Evolutionary conservation across 2,888 invertebrate genomes (phyloP).

Genomic region (Mactromeris polynyma): DNA sequence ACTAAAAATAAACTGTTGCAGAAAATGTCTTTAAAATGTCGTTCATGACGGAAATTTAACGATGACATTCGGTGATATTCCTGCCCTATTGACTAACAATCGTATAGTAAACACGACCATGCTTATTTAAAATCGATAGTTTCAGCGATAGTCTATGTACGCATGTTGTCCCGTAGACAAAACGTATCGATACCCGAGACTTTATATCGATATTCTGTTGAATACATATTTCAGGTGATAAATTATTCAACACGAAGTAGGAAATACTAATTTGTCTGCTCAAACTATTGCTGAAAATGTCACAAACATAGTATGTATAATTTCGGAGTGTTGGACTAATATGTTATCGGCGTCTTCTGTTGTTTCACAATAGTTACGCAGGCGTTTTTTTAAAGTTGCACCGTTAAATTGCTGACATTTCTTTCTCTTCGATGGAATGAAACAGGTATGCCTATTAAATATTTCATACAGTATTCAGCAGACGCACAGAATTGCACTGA

Average conservation of each 20-base stretch:
- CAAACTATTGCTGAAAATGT: neutral
- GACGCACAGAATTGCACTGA: too few relatives aligned
- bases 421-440: too few relatives aligned
- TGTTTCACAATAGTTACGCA: too few relatives aligned
- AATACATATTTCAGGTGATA: neutral
- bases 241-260: neutral
- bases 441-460: too few relatives aligned
- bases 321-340: neutral
- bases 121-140: neutral
- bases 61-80: neutral
- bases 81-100: neutral
- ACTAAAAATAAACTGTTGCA: too few relatives aligned
- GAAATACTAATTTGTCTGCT: neutral
- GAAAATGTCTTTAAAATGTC: too few relatives aligned
- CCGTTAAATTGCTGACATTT: too few relatives aligned
- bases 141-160: neutral
- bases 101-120: neutral
- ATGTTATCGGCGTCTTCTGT: neutral
- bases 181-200: conserved; percentile 4
- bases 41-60: too few relatives aligned
- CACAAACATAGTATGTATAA: neutral
- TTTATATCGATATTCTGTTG: neutral
- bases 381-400: too few relatives aligned
- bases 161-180: neutral
- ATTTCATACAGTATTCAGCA: too few relatives aligned